Evolutionary conservation across 2,888 invertebrate species (phyloP).

Genomic region (Macropis europaea): DNA sequence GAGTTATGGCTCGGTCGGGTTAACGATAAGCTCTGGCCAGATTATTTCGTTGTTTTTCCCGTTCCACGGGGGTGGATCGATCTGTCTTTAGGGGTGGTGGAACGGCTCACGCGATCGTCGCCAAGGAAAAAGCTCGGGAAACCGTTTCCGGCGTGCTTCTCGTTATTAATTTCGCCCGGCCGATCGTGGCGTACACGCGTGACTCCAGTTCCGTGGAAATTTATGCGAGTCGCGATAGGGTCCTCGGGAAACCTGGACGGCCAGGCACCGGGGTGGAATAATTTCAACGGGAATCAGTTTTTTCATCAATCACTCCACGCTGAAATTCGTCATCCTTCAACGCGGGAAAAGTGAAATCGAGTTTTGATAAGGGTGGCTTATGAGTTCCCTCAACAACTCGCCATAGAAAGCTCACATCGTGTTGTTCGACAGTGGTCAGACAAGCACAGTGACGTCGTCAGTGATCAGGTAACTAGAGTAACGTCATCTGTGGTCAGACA

Average conservation of each 20-base stretch:
- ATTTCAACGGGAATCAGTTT: no score
- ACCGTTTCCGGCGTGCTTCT: slow-evolving; percentile 22
- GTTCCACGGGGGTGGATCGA: slow-evolving; percentile 17
- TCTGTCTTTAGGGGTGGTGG: slow-evolving; percentile 20
- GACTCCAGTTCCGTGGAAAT: slow-evolving; percentile 10
- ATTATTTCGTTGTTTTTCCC: slow-evolving; percentile 34
- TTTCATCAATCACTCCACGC: no score
- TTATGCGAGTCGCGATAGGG: slow-evolving; percentile 1
- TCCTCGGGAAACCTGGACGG: not conserved
- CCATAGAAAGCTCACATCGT: no score
- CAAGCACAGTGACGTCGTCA: no score
- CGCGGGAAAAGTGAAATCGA: no score
- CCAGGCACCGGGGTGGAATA: not conserved
- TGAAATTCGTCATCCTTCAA: no score
- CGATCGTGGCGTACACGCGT: no score
- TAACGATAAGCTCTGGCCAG: slow-evolving; percentile 39
- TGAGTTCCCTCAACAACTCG: no score
- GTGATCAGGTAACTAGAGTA: no score
- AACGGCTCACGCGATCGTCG: slow-evolving; percentile 24
- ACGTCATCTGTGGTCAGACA: no score
- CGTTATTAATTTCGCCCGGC: slow-evolving; percentile 15
- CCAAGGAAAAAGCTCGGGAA: not conserved
- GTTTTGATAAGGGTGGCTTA: no score
- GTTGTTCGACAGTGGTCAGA: no score
- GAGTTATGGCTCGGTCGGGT: slow-evolving; percentile 54